A percentile compares a stretch with the other conserved stretches of the same genome.
These are phyloP conservation scores for Fissipunctia ypsillon DNA, from an alignment of 2,888 invertebrate genomes.

Conservation along the genomic window DNA sequence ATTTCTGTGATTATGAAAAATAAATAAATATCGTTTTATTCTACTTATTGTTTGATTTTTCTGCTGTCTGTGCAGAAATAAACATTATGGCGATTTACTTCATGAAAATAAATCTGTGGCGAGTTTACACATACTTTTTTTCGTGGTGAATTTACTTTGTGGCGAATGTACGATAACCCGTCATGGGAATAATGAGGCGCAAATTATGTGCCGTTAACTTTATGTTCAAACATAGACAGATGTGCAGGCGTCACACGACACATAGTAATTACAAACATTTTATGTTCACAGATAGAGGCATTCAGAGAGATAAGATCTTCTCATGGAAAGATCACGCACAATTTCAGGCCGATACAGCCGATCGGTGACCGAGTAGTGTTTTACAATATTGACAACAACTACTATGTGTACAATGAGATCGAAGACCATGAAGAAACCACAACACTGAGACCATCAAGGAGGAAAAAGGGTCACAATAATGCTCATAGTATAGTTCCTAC, in stretches of 20 bases:
- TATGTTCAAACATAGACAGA: slow-evolving; percentile 7
- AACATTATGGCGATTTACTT: too few species aligned
- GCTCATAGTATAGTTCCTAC: slow-evolving; percentile 51
- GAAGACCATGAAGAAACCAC: slow-evolving; percentile 79
- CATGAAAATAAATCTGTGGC: too few species aligned
- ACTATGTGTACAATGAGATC: slow-evolving; percentile 85
- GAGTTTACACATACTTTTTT: too few species aligned
- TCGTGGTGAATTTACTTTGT: too few species aligned
- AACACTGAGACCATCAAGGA: slow-evolving; percentile 67
- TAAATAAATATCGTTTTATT: too few species aligned
- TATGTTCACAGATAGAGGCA: slow-evolving; percentile 91
- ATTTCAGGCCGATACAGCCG: slow-evolving; percentile 95
- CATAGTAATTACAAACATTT: slow-evolving; percentile 23
- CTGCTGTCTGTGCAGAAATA: too few species aligned
- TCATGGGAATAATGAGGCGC: slow-evolving; percentile 9
- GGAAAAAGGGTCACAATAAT: slow-evolving; percentile 73
- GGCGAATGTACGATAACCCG: too few species aligned
- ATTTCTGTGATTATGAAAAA: too few species aligned
- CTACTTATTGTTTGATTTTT: too few species aligned
- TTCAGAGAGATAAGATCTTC: slow-evolving; percentile 93
- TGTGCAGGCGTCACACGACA: slow-evolving; percentile 14
- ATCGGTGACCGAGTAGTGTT: slow-evolving; percentile 93
- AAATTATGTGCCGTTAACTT: slow-evolving; percentile 12
- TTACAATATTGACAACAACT: slow-evolving; percentile 89
- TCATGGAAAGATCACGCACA: slow-evolving; percentile 93